Evolutionary conservation across 1,140 invertebrate species (phyloP).

Genomic region (Araneus ventricosus): DNA sequence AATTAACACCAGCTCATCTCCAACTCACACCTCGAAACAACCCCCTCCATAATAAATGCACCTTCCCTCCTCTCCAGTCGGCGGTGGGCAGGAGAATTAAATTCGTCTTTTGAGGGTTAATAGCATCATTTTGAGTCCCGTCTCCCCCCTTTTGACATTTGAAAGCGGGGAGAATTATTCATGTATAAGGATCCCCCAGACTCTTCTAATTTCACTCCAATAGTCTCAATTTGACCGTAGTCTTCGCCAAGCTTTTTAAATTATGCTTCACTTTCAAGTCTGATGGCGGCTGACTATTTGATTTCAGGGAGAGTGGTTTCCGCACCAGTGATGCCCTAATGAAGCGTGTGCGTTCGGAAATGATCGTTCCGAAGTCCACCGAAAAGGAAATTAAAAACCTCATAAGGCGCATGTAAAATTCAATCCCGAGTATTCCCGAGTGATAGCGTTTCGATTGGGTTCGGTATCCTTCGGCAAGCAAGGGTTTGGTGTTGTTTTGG

Average conservation of each 20-base stretch:
- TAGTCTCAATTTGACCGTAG: background rate
- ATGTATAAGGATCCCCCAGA: constrained; percentile 26
- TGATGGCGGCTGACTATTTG: background rate
- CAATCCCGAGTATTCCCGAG: background rate
- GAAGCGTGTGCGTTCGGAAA: constrained; percentile 26
- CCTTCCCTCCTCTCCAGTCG: background rate
- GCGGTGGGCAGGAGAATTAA: constrained; percentile 1
- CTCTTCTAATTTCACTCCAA: constrained; percentile 49
- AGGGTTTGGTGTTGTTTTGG: background rate
- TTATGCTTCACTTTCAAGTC: background rate
- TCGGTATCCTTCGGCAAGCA: background rate
- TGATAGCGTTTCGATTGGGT: background rate
- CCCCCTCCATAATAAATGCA: background rate
- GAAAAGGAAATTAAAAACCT: constrained; percentile 62
- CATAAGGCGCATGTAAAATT: constrained; percentile 2
- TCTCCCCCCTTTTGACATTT: background rate
- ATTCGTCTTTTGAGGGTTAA: constrained; percentile 27
- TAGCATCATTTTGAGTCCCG: constrained; percentile 9
- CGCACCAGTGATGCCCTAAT: constrained; percentile 11
- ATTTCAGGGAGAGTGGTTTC: constrained; percentile 44
- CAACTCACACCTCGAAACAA: background rate
- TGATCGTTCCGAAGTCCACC: constrained; percentile 19
- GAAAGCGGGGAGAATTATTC: constrained; percentile 37
- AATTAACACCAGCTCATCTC: background rate
- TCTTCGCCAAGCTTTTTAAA: constrained; percentile 36